These are phyloP conservation scores for Chaetogeoica ovagalla DNA, from an alignment of 2,888 invertebrate species.

Conservation along the genomic window DNA sequence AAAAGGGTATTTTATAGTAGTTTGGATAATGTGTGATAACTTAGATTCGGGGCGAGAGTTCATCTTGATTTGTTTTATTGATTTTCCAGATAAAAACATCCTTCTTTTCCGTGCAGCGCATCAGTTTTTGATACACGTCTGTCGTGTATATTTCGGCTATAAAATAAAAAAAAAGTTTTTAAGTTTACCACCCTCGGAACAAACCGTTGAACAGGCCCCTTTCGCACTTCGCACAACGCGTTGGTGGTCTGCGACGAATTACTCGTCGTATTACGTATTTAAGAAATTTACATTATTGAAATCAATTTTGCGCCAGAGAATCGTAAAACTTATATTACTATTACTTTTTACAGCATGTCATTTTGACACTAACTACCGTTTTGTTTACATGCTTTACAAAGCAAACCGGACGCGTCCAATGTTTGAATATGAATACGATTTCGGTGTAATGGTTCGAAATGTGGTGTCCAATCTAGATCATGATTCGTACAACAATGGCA, in stretches of 20 bases:
- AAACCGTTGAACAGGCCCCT: conserved; percentile 19
- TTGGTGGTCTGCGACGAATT: conserved; percentile 28
- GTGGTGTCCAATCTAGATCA: conserved; percentile 9
- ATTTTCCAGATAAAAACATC: not conserved
- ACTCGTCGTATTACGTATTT: not conserved
- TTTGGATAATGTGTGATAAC: too few relatives aligned
- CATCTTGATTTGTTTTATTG: not conserved
- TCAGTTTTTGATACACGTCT: conserved; percentile 16
- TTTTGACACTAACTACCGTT: not conserved
- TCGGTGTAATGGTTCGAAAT: conserved; percentile 3
- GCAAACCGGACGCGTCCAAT: not conserved
- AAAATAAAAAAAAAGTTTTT: conserved; percentile 29
- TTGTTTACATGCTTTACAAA: not conserved
- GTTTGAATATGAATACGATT: conserved; percentile 10
- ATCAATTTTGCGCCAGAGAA: not conserved
- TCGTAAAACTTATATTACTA: not conserved
- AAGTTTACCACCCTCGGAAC: not conserved
- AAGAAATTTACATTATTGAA: not conserved
- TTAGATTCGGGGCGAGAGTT: not conserved
- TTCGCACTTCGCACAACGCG: conserved; percentile 27
- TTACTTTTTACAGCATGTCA: conserved; percentile 6
- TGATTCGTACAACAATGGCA: conserved; percentile 23
- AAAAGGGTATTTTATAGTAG: too few relatives aligned
- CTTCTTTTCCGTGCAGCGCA: conserved; percentile 5
- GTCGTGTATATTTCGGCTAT: conserved; percentile 34